Conservation (phyloP, 1,140 invertebrate species). For the Telenomus remus region DNA sequence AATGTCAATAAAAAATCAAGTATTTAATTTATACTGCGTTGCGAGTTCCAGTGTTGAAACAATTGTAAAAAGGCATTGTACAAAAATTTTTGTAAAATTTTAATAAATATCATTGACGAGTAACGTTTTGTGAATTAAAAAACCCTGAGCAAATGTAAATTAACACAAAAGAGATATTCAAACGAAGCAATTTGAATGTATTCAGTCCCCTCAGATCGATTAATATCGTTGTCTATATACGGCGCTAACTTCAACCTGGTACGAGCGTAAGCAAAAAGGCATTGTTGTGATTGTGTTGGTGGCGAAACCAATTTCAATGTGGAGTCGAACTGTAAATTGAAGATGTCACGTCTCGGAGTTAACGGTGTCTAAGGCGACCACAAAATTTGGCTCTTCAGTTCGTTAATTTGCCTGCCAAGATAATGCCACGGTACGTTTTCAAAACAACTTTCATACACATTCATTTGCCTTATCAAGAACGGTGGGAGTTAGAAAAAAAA, state of each 20-base stretch:
- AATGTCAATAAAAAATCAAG: too few species aligned
- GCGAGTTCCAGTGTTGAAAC: conserved; percentile 2
- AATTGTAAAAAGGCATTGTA: conserved; percentile 35
- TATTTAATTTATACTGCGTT: conserved; percentile 22
- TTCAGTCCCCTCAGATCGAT: conserved; percentile 4
- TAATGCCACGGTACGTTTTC: conserved; percentile 62
- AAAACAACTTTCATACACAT: background rate
- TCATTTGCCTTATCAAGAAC: background rate
- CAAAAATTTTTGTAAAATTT: conserved; percentile 38
- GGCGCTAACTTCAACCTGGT: conserved; percentile 26
- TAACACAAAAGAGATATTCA: background rate
- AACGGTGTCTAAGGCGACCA: conserved; percentile 53
- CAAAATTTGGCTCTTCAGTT: conserved; percentile 23
- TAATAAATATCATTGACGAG: conserved; percentile 27
- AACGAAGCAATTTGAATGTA: background rate
- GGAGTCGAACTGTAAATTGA: conserved; percentile 57
- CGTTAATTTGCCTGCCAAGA: conserved; percentile 41
- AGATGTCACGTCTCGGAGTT: conserved; percentile 60
- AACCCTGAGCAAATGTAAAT: background rate
- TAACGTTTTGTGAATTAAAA: background rate
- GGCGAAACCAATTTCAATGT: conserved; percentile 38
- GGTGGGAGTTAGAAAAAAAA: background rate
- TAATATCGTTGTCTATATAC: conserved; percentile 6
- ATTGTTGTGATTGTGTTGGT: conserved; percentile 45
- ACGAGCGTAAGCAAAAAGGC: conserved; percentile 19